phyloP scores from a whole-genome alignment of 1,140 invertebrate species.

The Pogonognathellus flavescens region DNA sequence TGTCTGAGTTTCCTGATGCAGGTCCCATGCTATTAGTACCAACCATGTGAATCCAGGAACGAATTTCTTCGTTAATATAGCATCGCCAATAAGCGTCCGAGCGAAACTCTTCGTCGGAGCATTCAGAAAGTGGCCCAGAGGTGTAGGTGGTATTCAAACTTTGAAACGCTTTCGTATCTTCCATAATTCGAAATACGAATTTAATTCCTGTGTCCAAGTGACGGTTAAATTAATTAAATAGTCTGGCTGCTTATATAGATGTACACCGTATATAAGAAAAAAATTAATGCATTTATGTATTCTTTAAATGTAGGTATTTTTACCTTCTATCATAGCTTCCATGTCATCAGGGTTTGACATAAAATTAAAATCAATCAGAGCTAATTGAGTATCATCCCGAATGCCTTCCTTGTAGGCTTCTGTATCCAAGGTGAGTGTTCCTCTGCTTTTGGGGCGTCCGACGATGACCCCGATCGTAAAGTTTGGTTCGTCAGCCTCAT shows the following conservation, averaged over 20 bases:
- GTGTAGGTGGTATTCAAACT: not conserved
- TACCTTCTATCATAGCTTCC: slow-evolving; percentile 21
- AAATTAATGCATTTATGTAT: not conserved
- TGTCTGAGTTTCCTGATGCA: not conserved
- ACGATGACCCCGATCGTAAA: not conserved
- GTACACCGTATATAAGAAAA: too few relatives aligned
- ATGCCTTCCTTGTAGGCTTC: not conserved
- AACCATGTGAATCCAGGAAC: not conserved
- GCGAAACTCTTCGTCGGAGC: not conserved
- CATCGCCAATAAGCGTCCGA: not conserved
- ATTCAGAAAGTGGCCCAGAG: not conserved
- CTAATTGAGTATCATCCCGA: not conserved
- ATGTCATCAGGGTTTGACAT: not conserved
- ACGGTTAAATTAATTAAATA: not conserved
- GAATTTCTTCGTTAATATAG: not conserved
- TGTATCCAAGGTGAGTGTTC: not conserved
- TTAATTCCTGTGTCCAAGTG: not conserved
- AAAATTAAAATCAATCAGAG: slow-evolving; percentile 32
- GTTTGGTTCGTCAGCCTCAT: not conserved
- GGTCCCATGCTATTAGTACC: not conserved
- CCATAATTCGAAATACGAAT: not conserved
- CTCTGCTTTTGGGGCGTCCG: not conserved
- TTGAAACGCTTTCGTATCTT: not conserved
- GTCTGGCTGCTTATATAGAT: too few relatives aligned
- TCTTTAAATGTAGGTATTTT: not conserved